phyloP scores from a whole-genome alignment of 2,888 invertebrate genomes.

The Stramonita haemastoma region DNA sequence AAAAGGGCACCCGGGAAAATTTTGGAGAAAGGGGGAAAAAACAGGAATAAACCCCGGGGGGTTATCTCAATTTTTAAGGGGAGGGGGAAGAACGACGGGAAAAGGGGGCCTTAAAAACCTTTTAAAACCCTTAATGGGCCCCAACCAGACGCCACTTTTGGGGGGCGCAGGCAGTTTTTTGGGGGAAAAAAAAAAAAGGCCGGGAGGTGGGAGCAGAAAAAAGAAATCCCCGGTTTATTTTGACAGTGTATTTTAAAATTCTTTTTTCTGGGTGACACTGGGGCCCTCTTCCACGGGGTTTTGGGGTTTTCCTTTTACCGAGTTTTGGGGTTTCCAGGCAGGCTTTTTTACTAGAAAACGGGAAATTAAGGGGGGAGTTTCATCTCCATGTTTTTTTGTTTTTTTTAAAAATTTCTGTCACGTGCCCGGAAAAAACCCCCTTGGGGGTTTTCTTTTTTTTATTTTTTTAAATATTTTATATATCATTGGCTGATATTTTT shows the following conservation, averaged over 20 bases:
- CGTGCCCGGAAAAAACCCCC: no score
- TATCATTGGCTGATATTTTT: no score
- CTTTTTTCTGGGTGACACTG: background rate
- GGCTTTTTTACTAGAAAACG: no score
- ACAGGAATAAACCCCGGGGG: background rate
- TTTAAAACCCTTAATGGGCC: no score
- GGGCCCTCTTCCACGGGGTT: background rate
- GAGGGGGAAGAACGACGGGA: background rate
- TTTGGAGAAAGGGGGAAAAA: background rate
- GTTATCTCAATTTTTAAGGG: background rate
- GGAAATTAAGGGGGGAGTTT: no score
- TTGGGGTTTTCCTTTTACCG: slow-evolving; percentile 9
- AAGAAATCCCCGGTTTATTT: background rate
- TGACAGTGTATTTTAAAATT: background rate
- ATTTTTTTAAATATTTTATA: no score
- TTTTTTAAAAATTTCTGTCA: no score
- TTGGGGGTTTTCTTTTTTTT: no score
- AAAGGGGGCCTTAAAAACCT: no score
- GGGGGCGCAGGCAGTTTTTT: background rate
- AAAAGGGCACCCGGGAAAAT: background rate
- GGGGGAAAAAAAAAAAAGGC: background rate
- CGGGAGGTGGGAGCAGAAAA: background rate
- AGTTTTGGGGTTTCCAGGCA: background rate
- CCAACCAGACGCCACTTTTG: background rate
- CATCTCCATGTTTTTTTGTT: no score